These are phyloP conservation scores for Nestor notabilis DNA, from an alignment of 2,113 vertebrate genomes.

Conservation along the genomic window DNA sequence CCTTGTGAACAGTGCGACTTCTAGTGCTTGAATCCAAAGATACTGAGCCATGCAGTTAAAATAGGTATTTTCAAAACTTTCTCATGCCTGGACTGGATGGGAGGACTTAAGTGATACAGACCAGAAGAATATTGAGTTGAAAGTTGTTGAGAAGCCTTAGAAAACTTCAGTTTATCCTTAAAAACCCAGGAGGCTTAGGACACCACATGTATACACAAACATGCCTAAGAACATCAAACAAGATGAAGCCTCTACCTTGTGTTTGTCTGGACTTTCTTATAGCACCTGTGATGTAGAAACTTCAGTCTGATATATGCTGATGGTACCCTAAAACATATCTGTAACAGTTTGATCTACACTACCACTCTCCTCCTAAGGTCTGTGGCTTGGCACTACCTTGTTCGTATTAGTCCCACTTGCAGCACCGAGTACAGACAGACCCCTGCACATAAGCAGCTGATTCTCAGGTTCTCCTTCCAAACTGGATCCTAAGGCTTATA, in stretches of 20 bases:
- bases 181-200: not conserved
- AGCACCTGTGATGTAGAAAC: not conserved
- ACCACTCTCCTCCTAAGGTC: not conserved
- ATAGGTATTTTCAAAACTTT: not conserved
- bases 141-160: not conserved
- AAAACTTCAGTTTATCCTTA: not conserved
- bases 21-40: not conserved
- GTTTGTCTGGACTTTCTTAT: not conserved
- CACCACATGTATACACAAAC: not conserved
- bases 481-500: not conserved
- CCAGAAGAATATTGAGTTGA: not conserved
- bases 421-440: not conserved
- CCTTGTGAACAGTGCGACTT: not conserved
- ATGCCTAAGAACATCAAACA: not conserved
- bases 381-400: not conserved
- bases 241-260: not conserved
- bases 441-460: not conserved
- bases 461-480: not conserved
- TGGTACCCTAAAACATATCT: not conserved
- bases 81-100: not conserved
- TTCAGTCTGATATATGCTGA: not conserved
- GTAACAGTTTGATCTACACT: not conserved
- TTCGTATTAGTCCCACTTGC: not conserved
- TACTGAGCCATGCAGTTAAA: not conserved
- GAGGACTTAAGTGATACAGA: not conserved